A percentile compares a stretch with the other conserved stretches of the same genome.
These are phyloP conservation scores for Colaptes auratus DNA, from an alignment of 2,113 vertebrate species.

Conservation along the genomic window DNA sequence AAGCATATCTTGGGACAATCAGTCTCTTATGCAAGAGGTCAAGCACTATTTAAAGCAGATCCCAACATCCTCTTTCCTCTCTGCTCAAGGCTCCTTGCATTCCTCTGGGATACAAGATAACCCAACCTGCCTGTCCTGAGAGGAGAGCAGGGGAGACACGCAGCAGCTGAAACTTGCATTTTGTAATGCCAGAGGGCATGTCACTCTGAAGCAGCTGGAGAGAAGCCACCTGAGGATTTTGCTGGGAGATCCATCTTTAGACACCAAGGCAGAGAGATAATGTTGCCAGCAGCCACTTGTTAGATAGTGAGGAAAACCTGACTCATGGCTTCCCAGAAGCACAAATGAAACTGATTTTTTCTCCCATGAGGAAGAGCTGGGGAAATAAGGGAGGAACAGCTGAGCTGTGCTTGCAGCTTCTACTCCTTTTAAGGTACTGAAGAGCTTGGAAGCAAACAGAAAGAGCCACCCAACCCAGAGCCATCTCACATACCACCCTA, in stretches of 20 bases:
- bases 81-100: not conserved
- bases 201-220: not conserved
- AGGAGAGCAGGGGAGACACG: not conserved
- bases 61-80: not conserved
- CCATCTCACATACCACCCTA: not conserved
- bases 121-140: not conserved
- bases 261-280: constrained; percentile 19
- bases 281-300: not conserved
- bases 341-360: not conserved
- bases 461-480: not conserved
- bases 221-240: not conserved
- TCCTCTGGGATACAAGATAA: not conserved
- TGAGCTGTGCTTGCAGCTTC: not conserved
- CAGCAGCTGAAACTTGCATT: not conserved
- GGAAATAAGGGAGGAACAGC: not conserved
- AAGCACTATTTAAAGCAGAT: constrained; percentile 47
- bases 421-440: not conserved
- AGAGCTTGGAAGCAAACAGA: not conserved
- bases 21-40: constrained; percentile 49
- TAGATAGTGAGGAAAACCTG: not conserved
- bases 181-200: not conserved
- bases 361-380: not conserved
- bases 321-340: not conserved
- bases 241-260: not conserved
- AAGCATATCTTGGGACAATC: constrained; percentile 45